Conservation (phyloP, 2,113 vertebrate genomes). For the Dipodomys ordii region DNA sequence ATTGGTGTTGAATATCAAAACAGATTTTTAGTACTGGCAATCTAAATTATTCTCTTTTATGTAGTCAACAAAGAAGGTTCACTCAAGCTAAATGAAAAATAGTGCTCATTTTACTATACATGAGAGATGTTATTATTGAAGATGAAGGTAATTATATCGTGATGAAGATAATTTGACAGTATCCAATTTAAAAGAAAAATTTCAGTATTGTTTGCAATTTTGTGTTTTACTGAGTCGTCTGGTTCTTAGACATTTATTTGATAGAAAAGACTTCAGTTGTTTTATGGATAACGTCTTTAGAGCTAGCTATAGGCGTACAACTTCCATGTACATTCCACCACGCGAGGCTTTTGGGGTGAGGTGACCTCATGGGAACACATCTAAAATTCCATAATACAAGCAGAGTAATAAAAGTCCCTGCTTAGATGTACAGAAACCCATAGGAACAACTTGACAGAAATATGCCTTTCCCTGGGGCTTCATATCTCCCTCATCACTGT, state of each 20-base stretch:
- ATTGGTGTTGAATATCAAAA: slow-evolving; percentile 34
- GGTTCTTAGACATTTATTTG: background rate
- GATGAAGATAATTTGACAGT: background rate
- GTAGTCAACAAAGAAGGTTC: background rate
- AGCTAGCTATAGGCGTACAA: too few relatives aligned
- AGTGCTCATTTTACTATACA: background rate
- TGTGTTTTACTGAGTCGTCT: slow-evolving; percentile 16
- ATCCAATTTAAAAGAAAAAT: background rate
- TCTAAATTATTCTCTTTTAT: slow-evolving; percentile 47
- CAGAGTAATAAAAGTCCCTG: background rate
- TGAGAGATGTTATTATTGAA: background rate
- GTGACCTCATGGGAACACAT: background rate
- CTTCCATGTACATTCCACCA: too few relatives aligned
- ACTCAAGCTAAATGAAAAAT: slow-evolving; percentile 29
- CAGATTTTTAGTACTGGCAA: background rate
- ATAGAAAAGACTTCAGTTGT: too few relatives aligned
- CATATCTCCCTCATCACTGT: fast-evolving
- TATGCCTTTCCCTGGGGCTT: background rate
- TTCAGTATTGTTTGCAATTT: slow-evolving; percentile 27
- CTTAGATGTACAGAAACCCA: background rate
- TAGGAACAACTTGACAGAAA: background rate
- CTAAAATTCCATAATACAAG: background rate
- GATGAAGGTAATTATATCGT: slow-evolving; percentile 13
- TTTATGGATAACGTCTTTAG: too few relatives aligned
- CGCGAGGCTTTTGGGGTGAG: too few relatives aligned